phyloP scores from a whole-genome alignment of 2,888 invertebrate genomes.

The Acanthosoma haemorrhoidale region DNA sequence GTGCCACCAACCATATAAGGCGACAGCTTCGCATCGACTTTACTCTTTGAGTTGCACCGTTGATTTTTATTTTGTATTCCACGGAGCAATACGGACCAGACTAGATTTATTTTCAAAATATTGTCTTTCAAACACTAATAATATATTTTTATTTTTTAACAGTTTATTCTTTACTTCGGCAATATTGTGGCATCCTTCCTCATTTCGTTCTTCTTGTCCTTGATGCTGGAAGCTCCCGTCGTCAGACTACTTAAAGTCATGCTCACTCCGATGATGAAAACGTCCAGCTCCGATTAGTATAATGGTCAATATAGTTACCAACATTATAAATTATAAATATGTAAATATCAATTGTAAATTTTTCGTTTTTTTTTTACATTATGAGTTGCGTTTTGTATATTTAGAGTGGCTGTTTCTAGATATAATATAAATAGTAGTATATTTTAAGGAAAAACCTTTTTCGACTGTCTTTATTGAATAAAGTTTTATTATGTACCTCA shows the following conservation, averaged over 20 bases:
- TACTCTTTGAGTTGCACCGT: no score
- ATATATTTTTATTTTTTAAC: constrained; percentile 38
- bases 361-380: neutral
- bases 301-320: constrained; percentile 6
- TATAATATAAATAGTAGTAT: no score
- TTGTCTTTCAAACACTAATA: neutral
- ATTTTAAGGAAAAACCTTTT: neutral
- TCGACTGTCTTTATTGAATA: neutral
- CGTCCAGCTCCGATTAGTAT: neutral
- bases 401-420: neutral
- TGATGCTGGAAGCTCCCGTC: constrained; percentile 75
- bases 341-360: neutral
- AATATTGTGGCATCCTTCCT: constrained; percentile 73
- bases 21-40: no score
- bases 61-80: neutral
- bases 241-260: constrained; percentile 67
- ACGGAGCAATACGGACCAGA: no score
- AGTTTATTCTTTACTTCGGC: constrained; percentile 64
- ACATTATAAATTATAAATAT: neutral
- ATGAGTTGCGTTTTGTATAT: neutral
- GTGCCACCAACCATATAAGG: no score
- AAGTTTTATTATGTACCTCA: neutral
- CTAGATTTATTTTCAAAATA: no score
- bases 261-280: constrained; percentile 23
- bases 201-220: constrained; percentile 67